Evolutionary conservation across 64 coral and sea anemone genomes (phyloP).

Genomic region (Hydrozoanthus tunicans): DNA sequence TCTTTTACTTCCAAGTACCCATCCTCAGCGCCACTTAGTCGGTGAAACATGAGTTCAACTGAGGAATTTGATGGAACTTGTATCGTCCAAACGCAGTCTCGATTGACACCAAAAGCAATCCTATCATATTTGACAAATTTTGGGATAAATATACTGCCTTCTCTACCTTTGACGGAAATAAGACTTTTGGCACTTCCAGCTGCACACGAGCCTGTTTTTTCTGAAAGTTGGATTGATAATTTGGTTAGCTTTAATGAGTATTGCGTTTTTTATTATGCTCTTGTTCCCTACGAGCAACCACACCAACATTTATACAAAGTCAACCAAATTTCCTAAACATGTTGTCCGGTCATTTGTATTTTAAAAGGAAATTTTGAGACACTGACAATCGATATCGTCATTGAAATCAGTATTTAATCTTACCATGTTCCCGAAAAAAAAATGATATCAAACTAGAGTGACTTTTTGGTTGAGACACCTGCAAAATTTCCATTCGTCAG

Average conservation of each 20-base stretch:
- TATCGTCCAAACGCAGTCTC: slow-evolving; percentile 19
- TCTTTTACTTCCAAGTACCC: slow-evolving; percentile 37
- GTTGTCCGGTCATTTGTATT: no score
- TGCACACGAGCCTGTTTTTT: not conserved
- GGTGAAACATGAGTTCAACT: slow-evolving; percentile 17
- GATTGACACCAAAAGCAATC: not conserved
- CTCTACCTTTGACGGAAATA: not conserved
- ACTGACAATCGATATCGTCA: no score
- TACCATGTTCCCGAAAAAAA: no score
- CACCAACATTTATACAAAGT: no score
- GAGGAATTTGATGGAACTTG: slow-evolving; percentile 8
- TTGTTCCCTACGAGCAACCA: no score
- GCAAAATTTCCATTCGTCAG: not conserved
- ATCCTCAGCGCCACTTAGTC: not conserved
- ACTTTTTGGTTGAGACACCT: no score
- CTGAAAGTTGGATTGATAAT: not conserved
- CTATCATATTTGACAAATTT: not conserved
- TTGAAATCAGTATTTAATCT: no score
- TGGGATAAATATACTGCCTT: slow-evolving; percentile 45
- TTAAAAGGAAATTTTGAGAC: not conserved
- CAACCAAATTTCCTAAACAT: no score
- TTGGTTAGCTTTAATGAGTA: not conserved
- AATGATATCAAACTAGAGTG: no score
- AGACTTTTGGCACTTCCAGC: not conserved
- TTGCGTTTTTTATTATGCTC: no score